Evolutionary conservation across 1,140 invertebrate genomes (phyloP), one percentile per base, ranked within the genome.

Genomic region (Drosophila albomicans): DNA sequence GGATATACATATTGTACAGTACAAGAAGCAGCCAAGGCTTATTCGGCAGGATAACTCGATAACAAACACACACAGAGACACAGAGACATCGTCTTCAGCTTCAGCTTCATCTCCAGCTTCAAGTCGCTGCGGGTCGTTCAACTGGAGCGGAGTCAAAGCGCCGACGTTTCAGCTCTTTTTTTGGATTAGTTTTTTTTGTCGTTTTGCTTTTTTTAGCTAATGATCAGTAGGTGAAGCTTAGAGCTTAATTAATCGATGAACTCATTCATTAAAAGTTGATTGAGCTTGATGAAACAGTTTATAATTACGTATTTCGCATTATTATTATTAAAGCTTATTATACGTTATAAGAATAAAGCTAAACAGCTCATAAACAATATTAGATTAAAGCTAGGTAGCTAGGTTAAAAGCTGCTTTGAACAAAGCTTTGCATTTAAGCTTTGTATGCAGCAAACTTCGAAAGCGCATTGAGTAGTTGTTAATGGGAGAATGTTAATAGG

Each of bases 1-100:
- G 76, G 76, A 78, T 75, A 78, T 78, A 62, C 66, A 62, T 20
- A 65, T 25, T 15, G 46, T 15, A 30, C 15, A 48, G 20, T 43
- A 54, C 28, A 28, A 59, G 41, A 4, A 52, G 49, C 8, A 28
- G 20, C 2, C 49, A 16, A 61, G 45, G 57, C 61, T 49, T 20
- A 62, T 49, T 32, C 65, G 64, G 57, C 72, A 75, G 72, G 72
- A 75, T 75, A 75, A 75, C 52, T 70, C 32, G 15, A 43, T 41
- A 54, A 57, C 54, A 57, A 7, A 11, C 16, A 25, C 65, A 6
- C 8, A 41, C 54, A 57, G 4, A 32, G 32, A 20, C 54, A 6
- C 8, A 41, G 8, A 41, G 15, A 28, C 35, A 8, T 32, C 32
- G 32, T 32, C 32, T 38, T 38, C 35, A 38, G 8, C 35, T 38